Evolutionary conservation across 2,113 vertebrate genomes (phyloP), one percentile per base, ranked within the genome.

Genomic region (Lota lota): DNA sequence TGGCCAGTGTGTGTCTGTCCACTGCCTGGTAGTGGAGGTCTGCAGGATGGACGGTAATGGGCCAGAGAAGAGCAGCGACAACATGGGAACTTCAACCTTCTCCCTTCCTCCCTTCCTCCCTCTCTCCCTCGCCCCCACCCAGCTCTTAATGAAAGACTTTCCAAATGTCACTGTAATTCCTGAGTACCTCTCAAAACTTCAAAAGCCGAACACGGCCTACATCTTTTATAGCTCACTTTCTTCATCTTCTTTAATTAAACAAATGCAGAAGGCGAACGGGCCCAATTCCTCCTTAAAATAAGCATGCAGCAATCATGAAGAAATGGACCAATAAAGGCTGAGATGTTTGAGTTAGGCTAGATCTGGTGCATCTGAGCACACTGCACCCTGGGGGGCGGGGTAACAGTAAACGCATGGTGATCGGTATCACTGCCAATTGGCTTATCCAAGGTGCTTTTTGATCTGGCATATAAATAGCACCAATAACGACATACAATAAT

Each of bases 141-240:
- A 47, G 40, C 40, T 10, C 40, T 77, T 85, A 85, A 85, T 83
- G 80, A 83, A 80, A 80, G 80, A 69, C 60, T 73, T 61, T 79
- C 63, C 78, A 85, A 83, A 85, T 85, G 83, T 79, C 78, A 80
- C 19, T 70, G 80, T 79, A 75, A 77, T 83, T 82, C 72, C 73
- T 70, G 75, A 77, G 70, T 79, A 72, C 53, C 78, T 64, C 75
- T 67, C 80, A 83, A 85, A 47, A 47, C 5, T 47, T 47, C 40
- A 47, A 47, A 47, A 47, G 40, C 40, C 40, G 7, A 47, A 47
- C 40, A 47, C 40, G 12, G 40, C 7, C 28, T 33, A 33, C 28
- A 33, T 33, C 28, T 33, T 47, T 47, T 47, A 47, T 47, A 85
- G 80, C 80, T 83, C 83, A 84, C 54, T 57, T 47, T 7, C 8